Conservation (phyloP, 2,113 vertebrate species). For the Lathamus discolor region DNA sequence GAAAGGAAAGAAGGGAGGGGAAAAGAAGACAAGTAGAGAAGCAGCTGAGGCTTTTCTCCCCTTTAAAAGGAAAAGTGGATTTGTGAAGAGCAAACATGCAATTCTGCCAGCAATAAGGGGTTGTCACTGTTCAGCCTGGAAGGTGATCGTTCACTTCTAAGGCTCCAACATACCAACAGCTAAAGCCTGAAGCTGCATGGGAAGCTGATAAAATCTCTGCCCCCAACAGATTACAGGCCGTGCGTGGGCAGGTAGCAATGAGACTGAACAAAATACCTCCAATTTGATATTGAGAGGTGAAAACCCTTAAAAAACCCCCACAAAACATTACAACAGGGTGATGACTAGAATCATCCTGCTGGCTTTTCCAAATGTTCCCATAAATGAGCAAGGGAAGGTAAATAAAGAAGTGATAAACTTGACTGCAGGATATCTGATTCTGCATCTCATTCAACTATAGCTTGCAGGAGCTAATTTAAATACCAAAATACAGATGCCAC, state of each 20-base stretch:
- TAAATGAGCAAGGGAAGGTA: not conserved
- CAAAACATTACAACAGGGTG: no score
- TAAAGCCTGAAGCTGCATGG: not conserved
- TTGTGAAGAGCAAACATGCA: not conserved
- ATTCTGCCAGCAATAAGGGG: not conserved
- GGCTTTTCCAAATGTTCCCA: not conserved
- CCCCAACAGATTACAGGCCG: not conserved
- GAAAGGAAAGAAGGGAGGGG: not conserved
- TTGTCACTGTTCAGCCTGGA: not conserved
- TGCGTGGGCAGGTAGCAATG: not conserved
- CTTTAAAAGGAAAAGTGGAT: not conserved
- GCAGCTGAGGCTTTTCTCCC: not conserved
- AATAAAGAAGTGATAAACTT: not conserved
- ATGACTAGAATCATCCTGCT: not conserved
- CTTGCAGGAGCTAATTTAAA: not conserved
- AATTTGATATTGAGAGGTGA: not conserved
- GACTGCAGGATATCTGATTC: not conserved
- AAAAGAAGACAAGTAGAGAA: not conserved
- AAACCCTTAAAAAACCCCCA: not conserved
- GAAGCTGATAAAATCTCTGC: not conserved
- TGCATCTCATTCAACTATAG: not conserved
- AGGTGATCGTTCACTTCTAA: not conserved
- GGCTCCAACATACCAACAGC: not conserved
- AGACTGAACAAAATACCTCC: not conserved
- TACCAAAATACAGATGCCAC: not conserved